A percentile compares a stretch with the other conserved stretches of the same genome.
Evolutionary conservation across 2,888 invertebrate species (phyloP).

Genomic region (Frankliniella fusca): DNA sequence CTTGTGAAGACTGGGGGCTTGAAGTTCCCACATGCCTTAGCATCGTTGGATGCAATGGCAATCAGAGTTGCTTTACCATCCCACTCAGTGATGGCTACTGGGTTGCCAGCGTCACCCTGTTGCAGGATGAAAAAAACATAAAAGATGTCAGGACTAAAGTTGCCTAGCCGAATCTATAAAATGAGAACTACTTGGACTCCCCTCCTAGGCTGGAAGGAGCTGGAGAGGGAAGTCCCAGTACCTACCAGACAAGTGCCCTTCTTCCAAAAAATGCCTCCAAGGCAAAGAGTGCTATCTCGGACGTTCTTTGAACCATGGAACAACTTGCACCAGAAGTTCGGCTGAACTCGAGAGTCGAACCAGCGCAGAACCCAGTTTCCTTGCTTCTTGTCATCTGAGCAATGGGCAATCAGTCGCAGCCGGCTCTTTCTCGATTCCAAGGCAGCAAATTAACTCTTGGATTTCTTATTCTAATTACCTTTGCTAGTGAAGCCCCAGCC

Average conservation of each 20-base stretch:
- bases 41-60: not conserved
- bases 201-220: not conserved
- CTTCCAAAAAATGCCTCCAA: not conserved
- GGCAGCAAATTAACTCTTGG: too few relatives aligned
- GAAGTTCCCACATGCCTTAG: not conserved
- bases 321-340: not conserved
- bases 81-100: not conserved
- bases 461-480: not conserved
- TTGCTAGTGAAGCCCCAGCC: not conserved
- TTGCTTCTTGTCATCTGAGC: not conserved
- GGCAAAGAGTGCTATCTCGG: not conserved
- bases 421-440: too few relatives aligned
- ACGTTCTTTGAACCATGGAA: not conserved
- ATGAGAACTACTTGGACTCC: not conserved
- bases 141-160: not conserved
- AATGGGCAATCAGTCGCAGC: not conserved
- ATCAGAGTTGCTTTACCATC: not conserved
- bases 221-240: too few relatives aligned
- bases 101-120: conserved; percentile 7
- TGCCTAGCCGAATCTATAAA: not conserved
- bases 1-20: conserved; percentile 4
- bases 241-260: not conserved
- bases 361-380: conserved; percentile 7
- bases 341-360: conserved; percentile 1
- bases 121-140: not conserved